Evolutionary conservation across 2,113 vertebrate genomes (phyloP).

Genomic region (Empidonax alnorum): DNA sequence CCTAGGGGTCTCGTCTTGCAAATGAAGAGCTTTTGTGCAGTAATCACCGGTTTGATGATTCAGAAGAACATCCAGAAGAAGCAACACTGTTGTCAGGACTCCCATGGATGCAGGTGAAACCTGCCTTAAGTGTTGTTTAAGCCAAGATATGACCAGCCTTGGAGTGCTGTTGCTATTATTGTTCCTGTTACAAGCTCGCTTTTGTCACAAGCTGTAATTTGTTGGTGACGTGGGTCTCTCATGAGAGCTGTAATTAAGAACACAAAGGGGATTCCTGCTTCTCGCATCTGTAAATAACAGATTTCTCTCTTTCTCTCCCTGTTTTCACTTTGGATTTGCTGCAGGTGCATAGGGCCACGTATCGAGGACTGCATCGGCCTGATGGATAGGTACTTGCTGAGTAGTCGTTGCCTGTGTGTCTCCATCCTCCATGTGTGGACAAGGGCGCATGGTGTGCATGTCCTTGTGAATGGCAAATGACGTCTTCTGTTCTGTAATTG

Average conservation of each 20-base stretch:
- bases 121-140: neutral
- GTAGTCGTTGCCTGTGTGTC: conserved; percentile 67
- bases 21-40: neutral
- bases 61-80: neutral
- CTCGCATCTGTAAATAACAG: neutral
- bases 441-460: conserved; percentile 80
- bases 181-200: neutral
- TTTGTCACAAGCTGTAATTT: neutral
- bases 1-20: neutral
- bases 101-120: neutral
- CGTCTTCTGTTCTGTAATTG: conserved; percentile 82
- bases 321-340: conserved; percentile 59
- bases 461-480: conserved; percentile 75
- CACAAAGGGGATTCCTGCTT: neutral
- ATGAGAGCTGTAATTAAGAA: neutral
- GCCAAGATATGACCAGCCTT: neutral
- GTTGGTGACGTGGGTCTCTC: neutral
- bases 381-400: conserved; percentile 92
- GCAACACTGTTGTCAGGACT: conserved; percentile 8
- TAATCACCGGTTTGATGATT: conserved; percentile 47
- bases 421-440: conserved; percentile 71
- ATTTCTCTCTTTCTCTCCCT: conserved; percentile 69
- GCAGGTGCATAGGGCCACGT: conserved; percentile 91
- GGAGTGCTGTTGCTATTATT: neutral
- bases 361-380: conserved; percentile 96